phyloP scores from a whole-genome alignment of 2,888 invertebrate genomes.

The Acleris literana region DNA sequence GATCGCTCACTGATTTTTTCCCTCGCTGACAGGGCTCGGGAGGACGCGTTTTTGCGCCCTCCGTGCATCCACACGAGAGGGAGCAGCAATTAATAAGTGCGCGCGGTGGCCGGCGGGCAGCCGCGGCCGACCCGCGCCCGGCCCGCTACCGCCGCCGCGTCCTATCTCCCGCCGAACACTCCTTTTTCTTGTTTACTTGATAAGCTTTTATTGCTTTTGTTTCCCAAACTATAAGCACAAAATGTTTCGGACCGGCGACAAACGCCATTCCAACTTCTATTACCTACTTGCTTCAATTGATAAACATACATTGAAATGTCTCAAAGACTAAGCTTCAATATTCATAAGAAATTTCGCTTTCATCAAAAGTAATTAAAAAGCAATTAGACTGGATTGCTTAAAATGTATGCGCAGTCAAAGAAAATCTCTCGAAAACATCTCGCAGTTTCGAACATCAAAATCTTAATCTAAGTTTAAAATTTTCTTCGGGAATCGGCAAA shows the following conservation, averaged over 20 bases:
- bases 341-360: slow-evolving; percentile 52
- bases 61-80: slow-evolving; percentile 67
- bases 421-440: slow-evolving; percentile 74
- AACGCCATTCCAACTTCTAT: slow-evolving; percentile 25
- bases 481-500: slow-evolving; percentile 81
- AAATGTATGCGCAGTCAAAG: slow-evolving; percentile 76
- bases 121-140: slow-evolving; percentile 30
- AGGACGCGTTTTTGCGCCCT: slow-evolving; percentile 82
- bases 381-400: slow-evolving; percentile 76
- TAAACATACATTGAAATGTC: slow-evolving; percentile 35
- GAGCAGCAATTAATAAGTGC: slow-evolving; percentile 81
- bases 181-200: slow-evolving; percentile 66
- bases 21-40: slow-evolving; percentile 82
- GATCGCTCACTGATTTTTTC: slow-evolving; percentile 84
- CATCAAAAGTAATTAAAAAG: slow-evolving; percentile 80
- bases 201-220: slow-evolving; percentile 53
- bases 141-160: slow-evolving; percentile 26
- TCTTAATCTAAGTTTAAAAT: slow-evolving; percentile 84
- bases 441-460: slow-evolving; percentile 78
- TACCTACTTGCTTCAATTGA: slow-evolving; percentile 30
- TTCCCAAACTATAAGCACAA: slow-evolving; percentile 30
- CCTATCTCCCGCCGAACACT: slow-evolving; percentile 53
- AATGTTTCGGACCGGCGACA: slow-evolving; percentile 8
- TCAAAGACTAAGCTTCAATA: slow-evolving; percentile 42
- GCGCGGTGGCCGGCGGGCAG: slow-evolving; percentile 54